phyloP scores from a whole-genome alignment of 2,888 invertebrate species.

The Coecobrya sp. region DNA sequence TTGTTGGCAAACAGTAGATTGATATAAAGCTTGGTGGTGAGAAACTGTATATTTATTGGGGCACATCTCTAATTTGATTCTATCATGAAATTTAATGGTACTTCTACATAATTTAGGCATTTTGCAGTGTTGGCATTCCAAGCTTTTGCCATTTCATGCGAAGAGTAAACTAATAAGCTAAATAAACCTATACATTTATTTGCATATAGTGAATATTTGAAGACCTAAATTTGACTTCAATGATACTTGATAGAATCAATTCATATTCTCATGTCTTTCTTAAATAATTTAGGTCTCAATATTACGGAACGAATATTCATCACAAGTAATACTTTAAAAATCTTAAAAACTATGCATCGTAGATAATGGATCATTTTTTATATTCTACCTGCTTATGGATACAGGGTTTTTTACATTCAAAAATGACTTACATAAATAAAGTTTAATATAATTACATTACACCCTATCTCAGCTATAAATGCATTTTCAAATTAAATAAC shows the following conservation, averaged over 20 bases:
- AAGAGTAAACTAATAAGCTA: neutral
- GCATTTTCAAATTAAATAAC: neutral
- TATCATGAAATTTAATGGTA: conserved; percentile 68
- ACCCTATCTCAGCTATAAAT: neutral
- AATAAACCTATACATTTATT: too few relatives aligned
- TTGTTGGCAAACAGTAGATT: neutral
- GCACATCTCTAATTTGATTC: conserved; percentile 61
- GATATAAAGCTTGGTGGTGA: conserved; percentile 32
- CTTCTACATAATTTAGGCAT: neutral
- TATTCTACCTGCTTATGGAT: neutral
- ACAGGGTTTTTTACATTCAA: too few relatives aligned
- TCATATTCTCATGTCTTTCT: too few relatives aligned
- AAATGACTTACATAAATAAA: neutral
- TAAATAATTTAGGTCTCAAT: too few relatives aligned
- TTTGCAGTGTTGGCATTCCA: neutral
- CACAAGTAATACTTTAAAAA: too few relatives aligned
- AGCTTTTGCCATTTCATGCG: too few relatives aligned
- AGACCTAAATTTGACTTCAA: too few relatives aligned
- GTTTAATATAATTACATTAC: neutral
- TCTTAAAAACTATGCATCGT: too few relatives aligned
- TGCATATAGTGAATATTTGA: too few relatives aligned
- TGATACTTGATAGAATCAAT: too few relatives aligned
- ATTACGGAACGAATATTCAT: too few relatives aligned
- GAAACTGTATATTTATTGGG: conserved; percentile 72
- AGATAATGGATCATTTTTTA: neutral